Evolutionary conservation across 2,888 invertebrate genomes (phyloP).

Genomic region (Lysandra coridon): DNA sequence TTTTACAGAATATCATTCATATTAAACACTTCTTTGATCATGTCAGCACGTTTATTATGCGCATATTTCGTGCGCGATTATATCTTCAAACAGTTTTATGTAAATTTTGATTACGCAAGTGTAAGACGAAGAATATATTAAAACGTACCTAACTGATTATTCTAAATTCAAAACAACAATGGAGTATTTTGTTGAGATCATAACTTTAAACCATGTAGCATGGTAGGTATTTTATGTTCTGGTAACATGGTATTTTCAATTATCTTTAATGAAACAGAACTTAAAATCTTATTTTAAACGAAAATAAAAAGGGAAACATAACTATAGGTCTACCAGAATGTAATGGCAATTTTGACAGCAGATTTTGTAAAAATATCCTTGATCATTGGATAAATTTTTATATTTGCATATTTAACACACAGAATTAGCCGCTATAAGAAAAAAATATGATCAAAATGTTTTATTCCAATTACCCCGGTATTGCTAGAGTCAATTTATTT

Average conservation of each 20-base stretch:
- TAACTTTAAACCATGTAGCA: not conserved
- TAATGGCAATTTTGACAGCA: too few relatives aligned
- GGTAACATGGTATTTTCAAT: too few relatives aligned
- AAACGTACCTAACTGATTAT: slow-evolving; percentile 25
- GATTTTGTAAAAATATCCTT: too few relatives aligned
- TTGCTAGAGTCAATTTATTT: too few relatives aligned
- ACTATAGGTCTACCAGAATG: too few relatives aligned
- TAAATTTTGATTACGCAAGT: slow-evolving; percentile 28
- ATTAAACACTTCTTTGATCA: slow-evolving; percentile 24
- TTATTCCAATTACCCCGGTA: too few relatives aligned
- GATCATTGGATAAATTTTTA: too few relatives aligned
- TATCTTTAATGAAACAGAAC: not conserved
- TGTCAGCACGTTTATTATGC: slow-evolving; percentile 19
- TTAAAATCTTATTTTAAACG: not conserved
- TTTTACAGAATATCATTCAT: slow-evolving; percentile 14
- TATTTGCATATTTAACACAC: too few relatives aligned
- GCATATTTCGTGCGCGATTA: slow-evolving; percentile 28
- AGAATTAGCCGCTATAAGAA: too few relatives aligned
- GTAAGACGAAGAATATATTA: slow-evolving; percentile 26
- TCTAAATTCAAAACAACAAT: not conserved
- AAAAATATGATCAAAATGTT: too few relatives aligned
- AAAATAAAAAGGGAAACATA: too few relatives aligned
- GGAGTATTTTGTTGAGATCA: not conserved
- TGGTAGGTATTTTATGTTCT: too few relatives aligned
- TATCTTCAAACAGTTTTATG: slow-evolving; percentile 28